Evolutionary conservation across 1,140 invertebrate species (phyloP).

Genomic region (Aradophagus sp.): DNA sequence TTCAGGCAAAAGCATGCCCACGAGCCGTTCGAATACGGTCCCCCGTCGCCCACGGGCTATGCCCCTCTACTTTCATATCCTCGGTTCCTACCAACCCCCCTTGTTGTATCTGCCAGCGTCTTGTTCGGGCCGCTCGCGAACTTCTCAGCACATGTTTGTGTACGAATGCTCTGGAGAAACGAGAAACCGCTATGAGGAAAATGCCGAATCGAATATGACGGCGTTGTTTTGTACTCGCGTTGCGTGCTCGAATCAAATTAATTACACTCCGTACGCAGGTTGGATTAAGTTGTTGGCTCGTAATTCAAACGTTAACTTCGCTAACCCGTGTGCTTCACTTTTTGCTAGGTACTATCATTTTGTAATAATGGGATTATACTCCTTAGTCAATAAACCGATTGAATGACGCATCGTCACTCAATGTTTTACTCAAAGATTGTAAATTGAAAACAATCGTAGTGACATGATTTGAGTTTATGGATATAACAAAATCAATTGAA

Average conservation of each 20-base stretch:
- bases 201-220: constrained; percentile 51
- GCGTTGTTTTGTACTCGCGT: constrained; percentile 52
- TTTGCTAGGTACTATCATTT: constrained; percentile 12
- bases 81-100: too few species aligned
- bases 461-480: too few species aligned
- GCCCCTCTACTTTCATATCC: too few species aligned
- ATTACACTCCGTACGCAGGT: constrained; percentile 53
- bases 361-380: neutral
- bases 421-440: too few species aligned
- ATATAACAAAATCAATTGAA: too few species aligned
- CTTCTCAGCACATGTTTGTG: constrained; percentile 34
- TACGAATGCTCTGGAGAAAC: constrained; percentile 45
- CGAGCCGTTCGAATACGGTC: constrained; percentile 13
- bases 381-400: too few species aligned
- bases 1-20: constrained; percentile 47
- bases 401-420: too few species aligned
- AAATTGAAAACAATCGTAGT: too few species aligned
- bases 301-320: constrained; percentile 54
- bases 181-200: constrained; percentile 48
- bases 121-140: constrained; percentile 45
- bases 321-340: constrained; percentile 35
- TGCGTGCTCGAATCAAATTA: constrained; percentile 49
- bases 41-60: constrained; percentile 19
- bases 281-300: constrained; percentile 47
- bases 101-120: constrained; percentile 37